These are phyloP conservation scores for Bruchidius siliquastri DNA, from an alignment of 2,888 invertebrate genomes.

Conservation along the genomic window DNA sequence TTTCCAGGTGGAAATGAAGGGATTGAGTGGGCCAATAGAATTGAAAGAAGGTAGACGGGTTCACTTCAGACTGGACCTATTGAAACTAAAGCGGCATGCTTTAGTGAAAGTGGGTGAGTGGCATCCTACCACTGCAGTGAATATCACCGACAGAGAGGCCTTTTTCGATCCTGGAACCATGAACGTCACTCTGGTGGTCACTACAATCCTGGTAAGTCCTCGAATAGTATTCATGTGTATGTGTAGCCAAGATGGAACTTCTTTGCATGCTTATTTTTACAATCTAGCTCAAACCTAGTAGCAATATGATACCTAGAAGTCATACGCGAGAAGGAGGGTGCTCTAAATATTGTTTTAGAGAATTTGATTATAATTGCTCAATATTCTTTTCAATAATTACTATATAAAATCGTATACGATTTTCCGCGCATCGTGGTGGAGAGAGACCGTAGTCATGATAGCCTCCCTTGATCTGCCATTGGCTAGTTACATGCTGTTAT, in stretches of 20 bases:
- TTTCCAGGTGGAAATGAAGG: constrained; percentile 70
- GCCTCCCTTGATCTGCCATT: too few species aligned
- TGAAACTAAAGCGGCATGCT: constrained; percentile 69
- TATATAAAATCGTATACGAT: too few species aligned
- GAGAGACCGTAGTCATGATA: too few species aligned
- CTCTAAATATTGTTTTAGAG: too few species aligned
- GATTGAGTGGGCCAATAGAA: constrained; percentile 74
- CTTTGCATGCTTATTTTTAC: background rate
- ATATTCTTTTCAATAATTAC: too few species aligned
- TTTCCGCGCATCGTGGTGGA: too few species aligned
- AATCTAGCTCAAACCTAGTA: background rate
- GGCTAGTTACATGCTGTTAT: too few species aligned
- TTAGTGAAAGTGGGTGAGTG: constrained; percentile 74
- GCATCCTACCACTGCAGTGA: constrained; percentile 62
- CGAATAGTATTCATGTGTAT: too few species aligned
- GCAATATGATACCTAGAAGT: too few species aligned
- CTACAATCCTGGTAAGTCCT: constrained; percentile 65
- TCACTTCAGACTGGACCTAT: constrained; percentile 69
- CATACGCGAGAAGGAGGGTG: too few species aligned
- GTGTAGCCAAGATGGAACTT: too few species aligned
- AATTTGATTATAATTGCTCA: too few species aligned
- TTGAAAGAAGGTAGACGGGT: constrained; percentile 74
- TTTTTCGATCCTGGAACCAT: constrained; percentile 68
- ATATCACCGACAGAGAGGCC: constrained; percentile 65
- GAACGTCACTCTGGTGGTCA: constrained; percentile 72